Percentiles rank a stretch among this genome's conserved stretches.
phyloP scores from a whole-genome alignment of 2,888 invertebrate species.

The Nycteola revayana region DNA sequence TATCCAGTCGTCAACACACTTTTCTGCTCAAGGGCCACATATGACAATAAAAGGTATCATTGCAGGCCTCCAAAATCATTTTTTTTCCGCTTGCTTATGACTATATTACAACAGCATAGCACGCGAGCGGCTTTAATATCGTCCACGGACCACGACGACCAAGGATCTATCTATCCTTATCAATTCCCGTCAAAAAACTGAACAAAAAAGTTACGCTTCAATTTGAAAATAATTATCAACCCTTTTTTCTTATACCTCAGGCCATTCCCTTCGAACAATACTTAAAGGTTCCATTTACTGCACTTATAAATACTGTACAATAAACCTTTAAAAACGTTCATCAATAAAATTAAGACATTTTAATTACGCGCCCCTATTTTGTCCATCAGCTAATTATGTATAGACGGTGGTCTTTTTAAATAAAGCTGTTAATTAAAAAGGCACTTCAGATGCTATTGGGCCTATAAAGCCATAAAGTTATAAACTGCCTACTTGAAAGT shows the following conservation, averaged over 20 bases:
- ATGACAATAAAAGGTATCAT: too few relatives aligned
- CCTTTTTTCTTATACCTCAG: slow-evolving; percentile 11
- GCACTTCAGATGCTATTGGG: slow-evolving; percentile 63
- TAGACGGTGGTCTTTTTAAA: slow-evolving; percentile 76
- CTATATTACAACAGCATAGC: too few relatives aligned
- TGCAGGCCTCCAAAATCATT: too few relatives aligned
- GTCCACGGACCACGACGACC: too few relatives aligned
- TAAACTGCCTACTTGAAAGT: slow-evolving; percentile 69
- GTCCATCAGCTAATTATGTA: slow-evolving; percentile 50
- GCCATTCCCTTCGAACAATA: slow-evolving; percentile 9
- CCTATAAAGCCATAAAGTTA: slow-evolving; percentile 67
- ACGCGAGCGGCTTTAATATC: too few relatives aligned
- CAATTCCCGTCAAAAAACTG: too few relatives aligned
- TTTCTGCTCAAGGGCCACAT: too few relatives aligned
- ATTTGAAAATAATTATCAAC: background rate
- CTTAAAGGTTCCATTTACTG: slow-evolving; percentile 43
- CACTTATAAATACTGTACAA: slow-evolving; percentile 52
- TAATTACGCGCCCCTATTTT: slow-evolving; percentile 77
- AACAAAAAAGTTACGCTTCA: too few relatives aligned
- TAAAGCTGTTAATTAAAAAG: slow-evolving; percentile 74
- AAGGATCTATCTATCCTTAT: too few relatives aligned
- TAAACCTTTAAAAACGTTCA: slow-evolving; percentile 54
- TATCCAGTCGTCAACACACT: too few relatives aligned
- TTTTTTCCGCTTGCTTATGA: too few relatives aligned
- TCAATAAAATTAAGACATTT: slow-evolving; percentile 80